phyloP scores from a whole-genome alignment of 2,888 invertebrate genomes.

The Sylvicola cinctus region DNA sequence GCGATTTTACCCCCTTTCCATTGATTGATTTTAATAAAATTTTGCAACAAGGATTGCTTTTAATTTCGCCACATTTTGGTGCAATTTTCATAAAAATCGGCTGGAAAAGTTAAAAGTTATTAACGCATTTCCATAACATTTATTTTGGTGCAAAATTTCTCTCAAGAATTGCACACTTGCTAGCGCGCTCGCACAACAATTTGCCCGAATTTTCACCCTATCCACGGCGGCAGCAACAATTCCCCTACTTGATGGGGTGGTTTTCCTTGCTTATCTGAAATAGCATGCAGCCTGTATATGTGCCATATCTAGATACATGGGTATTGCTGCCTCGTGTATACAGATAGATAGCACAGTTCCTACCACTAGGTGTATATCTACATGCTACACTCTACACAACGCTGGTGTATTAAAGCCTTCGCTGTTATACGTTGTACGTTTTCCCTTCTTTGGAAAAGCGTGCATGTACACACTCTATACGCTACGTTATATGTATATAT shows the following conservation, averaged over 20 bases:
- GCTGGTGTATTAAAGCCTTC: no score
- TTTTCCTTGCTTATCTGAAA: conserved; percentile 11
- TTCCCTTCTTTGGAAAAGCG: no score
- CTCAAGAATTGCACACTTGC: conserved; percentile 7
- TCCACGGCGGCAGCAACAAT: not conserved
- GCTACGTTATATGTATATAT: no score
- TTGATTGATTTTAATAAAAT: conserved; percentile 3
- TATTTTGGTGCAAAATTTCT: conserved; percentile 5
- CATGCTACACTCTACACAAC: no score
- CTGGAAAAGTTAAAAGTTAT: conserved; percentile 1
- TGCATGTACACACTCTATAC: no score
- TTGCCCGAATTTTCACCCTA: not conserved
- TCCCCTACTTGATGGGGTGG: conserved; percentile 7
- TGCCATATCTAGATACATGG: no score
- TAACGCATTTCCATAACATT: conserved; percentile 2
- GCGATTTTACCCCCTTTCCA: not conserved
- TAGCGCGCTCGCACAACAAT: conserved; percentile 7
- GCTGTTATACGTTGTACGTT: no score
- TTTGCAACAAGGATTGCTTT: not conserved
- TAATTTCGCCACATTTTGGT: not conserved
- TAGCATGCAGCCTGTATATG: conserved; percentile 10
- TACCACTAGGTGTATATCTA: no score
- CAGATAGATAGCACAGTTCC: no score
- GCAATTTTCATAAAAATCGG: conserved; percentile 4
- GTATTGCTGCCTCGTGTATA: no score